Conservation (phyloP, 2,888 invertebrate species). For the Poecilobothrus nobilitatus region DNA sequence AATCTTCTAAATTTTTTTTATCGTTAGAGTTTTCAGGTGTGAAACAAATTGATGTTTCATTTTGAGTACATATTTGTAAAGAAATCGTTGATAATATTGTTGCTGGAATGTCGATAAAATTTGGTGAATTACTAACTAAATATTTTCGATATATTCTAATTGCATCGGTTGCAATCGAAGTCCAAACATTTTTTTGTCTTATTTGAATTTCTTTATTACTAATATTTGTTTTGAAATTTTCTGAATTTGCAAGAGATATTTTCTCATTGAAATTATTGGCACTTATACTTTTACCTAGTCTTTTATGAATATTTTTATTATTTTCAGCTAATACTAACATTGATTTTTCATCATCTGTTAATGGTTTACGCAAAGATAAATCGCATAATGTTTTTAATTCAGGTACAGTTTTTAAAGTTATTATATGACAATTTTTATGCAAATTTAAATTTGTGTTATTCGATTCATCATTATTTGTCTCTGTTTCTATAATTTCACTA, state of each 20-base stretch:
- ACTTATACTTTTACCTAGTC: neutral
- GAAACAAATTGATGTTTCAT: slow-evolving; percentile 17
- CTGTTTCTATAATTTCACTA: slow-evolving; percentile 8
- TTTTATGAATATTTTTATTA: neutral
- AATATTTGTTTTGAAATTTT: neutral
- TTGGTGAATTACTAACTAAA: slow-evolving; percentile 36
- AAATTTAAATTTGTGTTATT: slow-evolving; percentile 12
- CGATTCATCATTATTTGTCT: slow-evolving; percentile 11
- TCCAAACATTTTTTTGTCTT: slow-evolving; percentile 12
- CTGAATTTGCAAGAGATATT: neutral
- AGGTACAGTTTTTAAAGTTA: slow-evolving; percentile 35
- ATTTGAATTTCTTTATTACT: neutral
- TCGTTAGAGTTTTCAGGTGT: neutral
- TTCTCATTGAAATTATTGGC: slow-evolving; percentile 1
- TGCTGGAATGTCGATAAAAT: slow-evolving; percentile 37
- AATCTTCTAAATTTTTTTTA: neutral
- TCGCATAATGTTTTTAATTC: slow-evolving; percentile 39
- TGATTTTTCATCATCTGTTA: slow-evolving; percentile 44
- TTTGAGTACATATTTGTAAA: slow-evolving; percentile 32
- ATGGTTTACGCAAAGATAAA: slow-evolving; percentile 40
- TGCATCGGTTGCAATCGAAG: slow-evolving; percentile 35
- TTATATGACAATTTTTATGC: slow-evolving; percentile 15
- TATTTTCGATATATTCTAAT: slow-evolving; percentile 43
- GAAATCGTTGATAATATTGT: slow-evolving; percentile 39
- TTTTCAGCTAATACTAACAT: slow-evolving; percentile 21